A percentile compares a stretch with the other conserved stretches of the same genome.
Evolutionary conservation across 35 echinoderm and acorn worm species (phyloP).

Genomic region (Chiridota heheva): DNA sequence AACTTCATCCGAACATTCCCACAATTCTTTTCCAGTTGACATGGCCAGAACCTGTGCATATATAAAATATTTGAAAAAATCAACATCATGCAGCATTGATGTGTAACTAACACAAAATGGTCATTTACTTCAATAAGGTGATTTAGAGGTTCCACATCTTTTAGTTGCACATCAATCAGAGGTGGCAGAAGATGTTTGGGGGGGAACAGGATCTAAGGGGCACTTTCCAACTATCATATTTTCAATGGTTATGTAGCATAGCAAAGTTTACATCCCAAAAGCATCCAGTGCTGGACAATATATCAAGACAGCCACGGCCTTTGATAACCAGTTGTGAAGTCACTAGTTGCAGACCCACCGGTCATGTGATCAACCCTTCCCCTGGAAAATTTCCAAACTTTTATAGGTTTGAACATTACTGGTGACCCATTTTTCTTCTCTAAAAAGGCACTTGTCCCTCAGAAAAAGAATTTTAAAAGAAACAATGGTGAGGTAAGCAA

Average conservation of each 20-base stretch:
- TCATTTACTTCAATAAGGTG: background rate
- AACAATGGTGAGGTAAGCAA: too few species aligned
- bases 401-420: too few species aligned
- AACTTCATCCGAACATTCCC: conserved; percentile 40
- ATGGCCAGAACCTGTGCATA: conserved; percentile 60
- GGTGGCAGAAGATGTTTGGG: background rate
- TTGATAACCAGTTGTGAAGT: too few species aligned
- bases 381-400: too few species aligned
- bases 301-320: too few species aligned
- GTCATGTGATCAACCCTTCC: background rate
- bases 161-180: background rate
- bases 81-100: background rate
- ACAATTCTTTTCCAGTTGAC: conserved; percentile 56
- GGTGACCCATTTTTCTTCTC: too few species aligned
- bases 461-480: background rate
- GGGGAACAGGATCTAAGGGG: too few species aligned
- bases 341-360: too few species aligned
- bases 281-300: too few species aligned
- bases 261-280: too few species aligned
- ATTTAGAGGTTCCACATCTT: background rate
- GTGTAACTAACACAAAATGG: background rate
- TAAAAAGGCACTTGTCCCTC: too few species aligned
- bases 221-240: too few species aligned
- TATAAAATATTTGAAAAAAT: background rate
- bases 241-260: background rate